phyloP scores from a whole-genome alignment of 2,797 vertebrate species.

The Neomorphus geoffroyi region DNA sequence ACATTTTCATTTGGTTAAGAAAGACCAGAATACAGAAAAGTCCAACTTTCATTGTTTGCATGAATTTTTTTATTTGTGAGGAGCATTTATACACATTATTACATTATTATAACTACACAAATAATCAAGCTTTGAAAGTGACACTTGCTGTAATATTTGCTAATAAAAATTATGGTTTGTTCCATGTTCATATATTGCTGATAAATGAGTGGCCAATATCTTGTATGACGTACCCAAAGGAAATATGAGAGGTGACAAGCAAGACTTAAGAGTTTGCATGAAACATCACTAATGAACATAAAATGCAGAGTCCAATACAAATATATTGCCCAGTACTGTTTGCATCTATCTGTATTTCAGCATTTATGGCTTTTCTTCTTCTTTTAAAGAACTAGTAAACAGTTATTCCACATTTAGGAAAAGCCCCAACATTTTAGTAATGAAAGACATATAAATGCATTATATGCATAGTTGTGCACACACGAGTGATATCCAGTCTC shows the following conservation, averaged over 20 bases:
- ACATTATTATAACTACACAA: background rate
- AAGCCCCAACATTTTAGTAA: background rate
- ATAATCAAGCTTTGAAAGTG: background rate
- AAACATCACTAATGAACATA: background rate
- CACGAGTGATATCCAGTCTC: background rate
- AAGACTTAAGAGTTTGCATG: background rate
- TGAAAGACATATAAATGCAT: background rate
- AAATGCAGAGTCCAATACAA: background rate
- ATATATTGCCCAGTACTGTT: background rate
- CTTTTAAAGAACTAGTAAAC: background rate
- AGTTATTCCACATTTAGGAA: background rate
- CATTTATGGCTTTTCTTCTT: background rate
- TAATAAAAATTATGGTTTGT: background rate
- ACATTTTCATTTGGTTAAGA: background rate
- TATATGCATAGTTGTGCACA: background rate
- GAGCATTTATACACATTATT: background rate
- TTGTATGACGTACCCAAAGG: background rate
- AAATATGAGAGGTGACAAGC: background rate
- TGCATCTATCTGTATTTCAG: background rate
- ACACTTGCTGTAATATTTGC: background rate
- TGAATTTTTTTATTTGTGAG: background rate
- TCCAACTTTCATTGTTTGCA: background rate
- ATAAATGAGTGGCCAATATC: background rate
- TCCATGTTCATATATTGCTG: background rate
- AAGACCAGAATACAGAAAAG: background rate